Conservation (phyloP, 2,113 vertebrate genomes). For the Oenanthe oenanthe region DNA sequence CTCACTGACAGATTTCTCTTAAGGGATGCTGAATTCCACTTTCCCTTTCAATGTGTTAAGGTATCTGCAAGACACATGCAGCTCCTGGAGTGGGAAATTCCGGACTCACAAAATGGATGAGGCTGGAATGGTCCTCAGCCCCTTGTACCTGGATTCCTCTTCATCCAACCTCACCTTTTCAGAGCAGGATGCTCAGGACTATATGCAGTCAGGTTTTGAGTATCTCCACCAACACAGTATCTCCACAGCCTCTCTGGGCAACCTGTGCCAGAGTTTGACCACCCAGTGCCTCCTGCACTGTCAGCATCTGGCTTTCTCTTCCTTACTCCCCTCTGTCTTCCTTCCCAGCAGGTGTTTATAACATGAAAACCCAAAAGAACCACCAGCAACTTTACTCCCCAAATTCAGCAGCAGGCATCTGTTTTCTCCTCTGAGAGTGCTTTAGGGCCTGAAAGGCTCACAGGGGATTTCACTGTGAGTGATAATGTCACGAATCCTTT, state of each 20-base stretch:
- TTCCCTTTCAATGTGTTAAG: neutral
- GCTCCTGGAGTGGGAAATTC: neutral
- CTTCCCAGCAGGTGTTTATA: neutral
- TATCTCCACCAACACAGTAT: neutral
- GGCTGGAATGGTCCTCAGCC: neutral
- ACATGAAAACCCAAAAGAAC: neutral
- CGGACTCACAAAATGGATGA: neutral
- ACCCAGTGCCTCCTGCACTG: neutral
- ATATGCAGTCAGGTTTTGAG: neutral
- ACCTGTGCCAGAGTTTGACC: neutral
- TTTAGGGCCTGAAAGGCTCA: neutral
- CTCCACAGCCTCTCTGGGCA: neutral
- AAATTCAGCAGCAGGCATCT: neutral
- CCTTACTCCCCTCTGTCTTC: neutral
- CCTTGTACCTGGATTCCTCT: neutral
- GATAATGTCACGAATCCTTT: neutral
- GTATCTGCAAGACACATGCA: neutral
- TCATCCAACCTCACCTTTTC: neutral
- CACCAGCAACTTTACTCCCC: neutral
- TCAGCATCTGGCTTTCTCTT: neutral
- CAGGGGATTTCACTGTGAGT: neutral
- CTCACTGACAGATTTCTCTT: neutral
- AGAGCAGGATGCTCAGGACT: neutral
- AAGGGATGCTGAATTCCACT: neutral
- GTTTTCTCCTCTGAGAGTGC: neutral